Conservation (phyloP, 2,797 vertebrate species). For the Acanthiza pusilla region DNA sequence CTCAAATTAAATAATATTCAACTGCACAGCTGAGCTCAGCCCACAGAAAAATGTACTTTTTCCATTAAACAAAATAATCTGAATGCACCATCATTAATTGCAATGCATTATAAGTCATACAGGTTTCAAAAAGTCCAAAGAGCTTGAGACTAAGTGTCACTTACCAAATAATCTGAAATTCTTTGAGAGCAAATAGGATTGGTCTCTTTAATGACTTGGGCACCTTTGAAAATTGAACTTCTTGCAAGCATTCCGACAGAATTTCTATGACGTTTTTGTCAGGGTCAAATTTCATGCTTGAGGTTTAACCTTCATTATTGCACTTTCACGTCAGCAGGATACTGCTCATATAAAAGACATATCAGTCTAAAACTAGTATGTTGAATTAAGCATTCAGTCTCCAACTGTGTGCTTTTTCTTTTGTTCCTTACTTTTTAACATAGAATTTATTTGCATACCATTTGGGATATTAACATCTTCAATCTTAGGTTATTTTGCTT, state of each 20-base stretch:
- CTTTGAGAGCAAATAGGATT: neutral
- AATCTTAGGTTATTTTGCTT: neutral
- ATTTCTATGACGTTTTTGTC: neutral
- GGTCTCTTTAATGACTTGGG: neutral
- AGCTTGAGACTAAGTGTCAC: neutral
- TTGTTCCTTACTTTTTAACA: neutral
- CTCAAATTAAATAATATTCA: neutral
- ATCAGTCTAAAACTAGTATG: neutral
- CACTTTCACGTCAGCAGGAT: neutral
- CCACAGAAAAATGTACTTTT: neutral
- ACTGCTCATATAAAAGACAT: neutral
- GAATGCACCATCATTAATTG: neutral
- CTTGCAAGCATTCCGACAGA: neutral
- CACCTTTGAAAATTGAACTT: neutral
- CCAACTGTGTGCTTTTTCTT: neutral
- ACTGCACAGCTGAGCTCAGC: neutral
- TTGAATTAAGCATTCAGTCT: constrained; percentile 1
- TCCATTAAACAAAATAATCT: neutral
- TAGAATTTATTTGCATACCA: neutral
- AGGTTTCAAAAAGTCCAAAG: neutral
- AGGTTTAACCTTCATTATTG: neutral
- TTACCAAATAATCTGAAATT: neutral
- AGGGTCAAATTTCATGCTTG: neutral
- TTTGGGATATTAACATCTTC: neutral
- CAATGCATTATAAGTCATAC: neutral